Percentiles rank a stretch among this genome's conserved stretches.
Evolutionary conservation across 2,797 vertebrate genomes (phyloP).

Genomic region (Cuculus canorus): DNA sequence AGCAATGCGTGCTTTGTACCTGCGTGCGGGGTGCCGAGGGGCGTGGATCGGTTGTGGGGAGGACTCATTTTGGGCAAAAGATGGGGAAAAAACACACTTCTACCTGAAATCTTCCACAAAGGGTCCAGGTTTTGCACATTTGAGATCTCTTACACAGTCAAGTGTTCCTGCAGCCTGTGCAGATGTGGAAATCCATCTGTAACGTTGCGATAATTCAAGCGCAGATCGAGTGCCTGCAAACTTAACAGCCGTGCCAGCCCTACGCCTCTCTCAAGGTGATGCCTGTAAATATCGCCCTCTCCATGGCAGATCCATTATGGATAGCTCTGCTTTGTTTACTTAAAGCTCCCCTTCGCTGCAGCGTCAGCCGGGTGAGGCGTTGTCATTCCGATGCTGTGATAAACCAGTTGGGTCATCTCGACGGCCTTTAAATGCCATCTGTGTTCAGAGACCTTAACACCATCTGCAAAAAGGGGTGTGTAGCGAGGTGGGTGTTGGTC

Average conservation of each 20-base stretch:
- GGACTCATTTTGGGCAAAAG: rapidly evolving
- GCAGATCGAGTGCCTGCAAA: background rate
- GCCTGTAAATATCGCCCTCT: background rate
- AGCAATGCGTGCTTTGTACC: rapidly evolving
- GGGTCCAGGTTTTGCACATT: background rate
- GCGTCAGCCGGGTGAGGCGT: rapidly evolving
- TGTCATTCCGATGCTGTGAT: background rate
- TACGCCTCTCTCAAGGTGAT: background rate
- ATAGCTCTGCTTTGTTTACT: background rate
- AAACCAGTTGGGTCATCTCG: background rate
- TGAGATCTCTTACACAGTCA: rapidly evolving
- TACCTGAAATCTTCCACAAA: background rate
- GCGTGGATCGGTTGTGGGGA: rapidly evolving
- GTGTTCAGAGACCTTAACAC: too few relatives aligned
- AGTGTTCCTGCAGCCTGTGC: background rate
- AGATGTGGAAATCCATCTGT: background rate
- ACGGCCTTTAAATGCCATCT: background rate
- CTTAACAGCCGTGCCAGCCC: background rate
- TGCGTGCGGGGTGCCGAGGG: rapidly evolving
- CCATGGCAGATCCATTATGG: background rate
- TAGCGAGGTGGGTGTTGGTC: too few relatives aligned
- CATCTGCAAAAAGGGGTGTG: too few relatives aligned
- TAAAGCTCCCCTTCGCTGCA: background rate
- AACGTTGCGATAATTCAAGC: background rate
- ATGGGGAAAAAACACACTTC: rapidly evolving